These are phyloP conservation scores for Corydoras maculifer DNA, from an alignment of 2,113 vertebrate species.

Conservation along the genomic window DNA sequence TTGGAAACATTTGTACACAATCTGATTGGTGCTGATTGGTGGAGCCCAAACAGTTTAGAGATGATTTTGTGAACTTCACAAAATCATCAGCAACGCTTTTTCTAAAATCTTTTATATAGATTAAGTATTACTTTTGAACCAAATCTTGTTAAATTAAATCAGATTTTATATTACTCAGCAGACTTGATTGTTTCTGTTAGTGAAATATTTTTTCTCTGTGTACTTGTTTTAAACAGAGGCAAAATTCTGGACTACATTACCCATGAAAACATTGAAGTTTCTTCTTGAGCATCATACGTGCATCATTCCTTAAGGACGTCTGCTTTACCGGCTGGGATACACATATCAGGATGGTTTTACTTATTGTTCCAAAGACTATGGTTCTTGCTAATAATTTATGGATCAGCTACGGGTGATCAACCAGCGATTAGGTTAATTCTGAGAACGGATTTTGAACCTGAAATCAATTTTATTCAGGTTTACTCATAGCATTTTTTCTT, in stretches of 20 bases:
- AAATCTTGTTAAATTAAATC: too few relatives aligned
- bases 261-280: background rate
- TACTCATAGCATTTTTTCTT: background rate
- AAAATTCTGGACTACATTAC: background rate
- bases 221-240: slow-evolving; percentile 20
- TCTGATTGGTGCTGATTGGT: too few relatives aligned
- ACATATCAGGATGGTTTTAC: slow-evolving; percentile 27
- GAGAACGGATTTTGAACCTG: slow-evolving; percentile 14
- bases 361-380: slow-evolving; percentile 3
- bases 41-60: too few relatives aligned
- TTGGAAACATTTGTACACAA: too few relatives aligned
- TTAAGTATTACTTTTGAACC: too few relatives aligned
- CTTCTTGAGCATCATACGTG: slow-evolving; percentile 13
- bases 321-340: background rate
- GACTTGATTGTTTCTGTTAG: background rate
- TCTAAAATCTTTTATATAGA: too few relatives aligned
- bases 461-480: too few relatives aligned
- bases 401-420: slow-evolving; percentile 17
- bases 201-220: slow-evolving; percentile 7
- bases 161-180: too few relatives aligned
- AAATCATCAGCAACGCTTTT: too few relatives aligned
- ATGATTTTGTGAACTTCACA: too few relatives aligned
- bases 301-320: background rate
- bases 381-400: background rate
- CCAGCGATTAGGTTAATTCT: background rate